Conservation (phyloP, 2,888 invertebrate species). For the Linnaemya vulpina region DNA sequence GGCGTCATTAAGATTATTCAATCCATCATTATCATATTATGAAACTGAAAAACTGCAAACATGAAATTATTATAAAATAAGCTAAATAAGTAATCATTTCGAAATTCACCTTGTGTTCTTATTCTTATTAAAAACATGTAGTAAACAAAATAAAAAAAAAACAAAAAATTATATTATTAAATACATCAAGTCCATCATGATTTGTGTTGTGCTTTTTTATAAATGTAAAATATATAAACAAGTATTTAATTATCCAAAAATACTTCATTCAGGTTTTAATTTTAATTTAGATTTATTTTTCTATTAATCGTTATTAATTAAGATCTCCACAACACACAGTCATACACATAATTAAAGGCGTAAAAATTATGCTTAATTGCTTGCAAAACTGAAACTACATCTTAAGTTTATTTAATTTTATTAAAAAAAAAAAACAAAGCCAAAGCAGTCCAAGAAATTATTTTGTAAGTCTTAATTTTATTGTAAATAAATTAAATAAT, state of each 20-base stretch:
- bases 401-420: slow-evolving; percentile 49
- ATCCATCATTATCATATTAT: slow-evolving; percentile 28
- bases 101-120: slow-evolving; percentile 71
- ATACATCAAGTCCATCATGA: slow-evolving; percentile 54
- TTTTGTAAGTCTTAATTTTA: slow-evolving; percentile 62
- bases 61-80: slow-evolving; percentile 46
- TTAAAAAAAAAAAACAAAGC: slow-evolving; percentile 47
- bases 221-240: slow-evolving; percentile 73
- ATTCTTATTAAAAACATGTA: slow-evolving; percentile 44
- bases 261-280: slow-evolving; percentile 75
- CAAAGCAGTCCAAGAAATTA: slow-evolving; percentile 67
- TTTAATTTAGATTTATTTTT: slow-evolving; percentile 41
- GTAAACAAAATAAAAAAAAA: not conserved
- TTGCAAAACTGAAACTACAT: slow-evolving; percentile 48
- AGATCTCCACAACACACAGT: slow-evolving; percentile 10
- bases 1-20: slow-evolving; percentile 44
- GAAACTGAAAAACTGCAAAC: slow-evolving; percentile 60
- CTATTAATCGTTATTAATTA: slow-evolving; percentile 29
- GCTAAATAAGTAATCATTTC: slow-evolving; percentile 60
- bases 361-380: slow-evolving; percentile 54
- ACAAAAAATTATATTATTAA: slow-evolving; percentile 62
- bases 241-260: slow-evolving; percentile 54
- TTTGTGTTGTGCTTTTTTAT: slow-evolving; percentile 66
- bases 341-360: not conserved
- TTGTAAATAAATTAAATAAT: slow-evolving; percentile 70